These are phyloP conservation scores for Parascotia fuliginaria DNA, from an alignment of 2,888 invertebrate genomes.

Conservation along the genomic window DNA sequence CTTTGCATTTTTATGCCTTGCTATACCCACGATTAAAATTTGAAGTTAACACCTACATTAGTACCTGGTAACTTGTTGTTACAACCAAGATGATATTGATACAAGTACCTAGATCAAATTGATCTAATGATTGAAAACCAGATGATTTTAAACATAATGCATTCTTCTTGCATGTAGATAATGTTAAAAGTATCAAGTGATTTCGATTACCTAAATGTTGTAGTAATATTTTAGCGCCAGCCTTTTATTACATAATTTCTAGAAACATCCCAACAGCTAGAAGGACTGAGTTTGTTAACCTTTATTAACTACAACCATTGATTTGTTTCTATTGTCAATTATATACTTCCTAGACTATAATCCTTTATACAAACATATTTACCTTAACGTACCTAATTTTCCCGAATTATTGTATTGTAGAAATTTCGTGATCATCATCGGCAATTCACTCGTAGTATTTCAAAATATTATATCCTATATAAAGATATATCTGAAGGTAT, in stretches of 20 bases:
- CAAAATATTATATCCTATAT: background rate
- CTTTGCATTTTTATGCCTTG: no score
- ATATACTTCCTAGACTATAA: constrained; percentile 13
- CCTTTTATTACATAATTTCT: constrained; percentile 3
- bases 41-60: no score
- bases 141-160: no score
- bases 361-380: constrained; percentile 8
- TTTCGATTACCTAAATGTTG: no score
- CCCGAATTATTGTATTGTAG: constrained; percentile 45
- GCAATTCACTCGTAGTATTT: background rate
- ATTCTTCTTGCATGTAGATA: no score
- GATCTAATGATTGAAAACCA: no score
- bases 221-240: no score
- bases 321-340: constrained; percentile 35
- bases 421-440: constrained; percentile 3
- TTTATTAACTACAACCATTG: constrained; percentile 3
- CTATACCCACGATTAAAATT: no score
- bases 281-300: constrained; percentile 28
- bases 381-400: constrained; percentile 19
- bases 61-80: no score
- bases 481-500: background rate
- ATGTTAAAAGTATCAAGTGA: no score
- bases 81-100: no score
- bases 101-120: no score
- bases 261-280: constrained; percentile 10